Conservation (phyloP, 2,113 vertebrate genomes). For the Shinisaurus crocodilurus region DNA sequence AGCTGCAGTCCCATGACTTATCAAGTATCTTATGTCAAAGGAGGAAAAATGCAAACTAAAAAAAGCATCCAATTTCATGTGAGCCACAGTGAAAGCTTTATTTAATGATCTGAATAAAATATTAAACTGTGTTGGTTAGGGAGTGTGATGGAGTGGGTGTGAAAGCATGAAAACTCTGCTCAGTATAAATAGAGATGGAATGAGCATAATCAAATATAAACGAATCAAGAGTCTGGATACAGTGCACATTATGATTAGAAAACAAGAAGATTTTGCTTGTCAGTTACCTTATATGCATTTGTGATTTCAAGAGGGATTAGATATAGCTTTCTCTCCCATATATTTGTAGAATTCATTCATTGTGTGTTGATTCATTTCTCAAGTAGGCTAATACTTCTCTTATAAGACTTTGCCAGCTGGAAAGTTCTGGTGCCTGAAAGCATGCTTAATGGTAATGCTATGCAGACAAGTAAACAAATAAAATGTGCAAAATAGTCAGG, state of each 20-base stretch:
- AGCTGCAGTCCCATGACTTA: not conserved
- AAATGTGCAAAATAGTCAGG: not conserved
- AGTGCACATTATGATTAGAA: constrained; percentile 1
- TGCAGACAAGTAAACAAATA: constrained; percentile 8
- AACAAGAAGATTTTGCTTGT: constrained; percentile 17
- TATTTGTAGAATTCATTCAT: constrained; percentile 12
- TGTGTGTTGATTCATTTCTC: constrained; percentile 27
- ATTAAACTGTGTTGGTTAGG: constrained; percentile 4
- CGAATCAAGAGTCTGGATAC: constrained; percentile 25
- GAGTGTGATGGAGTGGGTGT: constrained; percentile 4
- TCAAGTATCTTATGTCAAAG: not conserved
- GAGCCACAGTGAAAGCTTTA: constrained; percentile 22
- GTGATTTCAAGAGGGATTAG: constrained; percentile 21
- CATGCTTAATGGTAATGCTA: constrained; percentile 12
- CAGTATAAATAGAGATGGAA: constrained; percentile 32
- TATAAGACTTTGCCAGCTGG: not conserved
- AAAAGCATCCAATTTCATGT: not conserved
- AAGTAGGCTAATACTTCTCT: constrained; percentile 5
- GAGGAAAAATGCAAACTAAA: constrained; percentile 11
- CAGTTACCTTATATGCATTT: constrained; percentile 15
- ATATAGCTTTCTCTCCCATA: not conserved
- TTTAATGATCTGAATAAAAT: constrained; percentile 49
- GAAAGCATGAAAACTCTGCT: constrained; percentile 21
- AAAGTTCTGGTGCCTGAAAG: constrained; percentile 11
- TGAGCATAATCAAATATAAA: constrained; percentile 42